Conservation (phyloP, 2,888 invertebrate species). For the Scaptomyza reducta region DNA sequence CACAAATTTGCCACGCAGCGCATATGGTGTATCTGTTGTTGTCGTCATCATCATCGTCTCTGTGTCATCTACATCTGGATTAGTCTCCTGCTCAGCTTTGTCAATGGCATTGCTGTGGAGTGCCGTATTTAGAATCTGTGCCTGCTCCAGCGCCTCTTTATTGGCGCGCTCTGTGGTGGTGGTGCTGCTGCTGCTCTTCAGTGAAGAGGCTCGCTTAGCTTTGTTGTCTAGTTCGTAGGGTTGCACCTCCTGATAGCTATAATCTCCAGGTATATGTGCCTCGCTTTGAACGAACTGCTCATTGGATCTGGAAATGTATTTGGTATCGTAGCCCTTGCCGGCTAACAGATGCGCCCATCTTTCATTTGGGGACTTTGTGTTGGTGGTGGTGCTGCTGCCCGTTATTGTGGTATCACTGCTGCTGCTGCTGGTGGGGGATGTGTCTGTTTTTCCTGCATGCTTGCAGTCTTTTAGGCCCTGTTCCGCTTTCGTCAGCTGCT, state of each 20-base stretch:
- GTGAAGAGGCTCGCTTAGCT: constrained; percentile 48
- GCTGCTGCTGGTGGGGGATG: constrained; percentile 6
- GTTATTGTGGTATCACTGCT: constrained; percentile 15
- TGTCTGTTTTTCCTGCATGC: neutral
- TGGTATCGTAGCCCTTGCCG: constrained; percentile 71
- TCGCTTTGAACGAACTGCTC: constrained; percentile 52
- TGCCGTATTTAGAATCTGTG: constrained; percentile 32
- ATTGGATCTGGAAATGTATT: constrained; percentile 61
- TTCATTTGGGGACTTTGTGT: constrained; percentile 17
- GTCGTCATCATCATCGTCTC: neutral
- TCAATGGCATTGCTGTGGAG: constrained; percentile 22
- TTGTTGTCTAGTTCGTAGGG: constrained; percentile 48
- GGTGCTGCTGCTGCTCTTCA: neutral
- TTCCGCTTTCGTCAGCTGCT: constrained; percentile 37
- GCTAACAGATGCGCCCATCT: constrained; percentile 67
- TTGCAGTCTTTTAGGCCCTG: constrained; percentile 27
- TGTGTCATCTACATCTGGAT: constrained; percentile 21
- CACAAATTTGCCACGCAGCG: constrained; percentile 74
- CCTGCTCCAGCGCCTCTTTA: constrained; percentile 8
- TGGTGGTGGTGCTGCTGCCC: constrained; percentile 13
- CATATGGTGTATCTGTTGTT: constrained; percentile 58
- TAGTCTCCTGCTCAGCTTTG: neutral
- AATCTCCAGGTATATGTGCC: constrained; percentile 26
- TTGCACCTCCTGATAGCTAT: constrained; percentile 51
- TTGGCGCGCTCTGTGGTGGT: constrained; percentile 24